These are phyloP conservation scores for Synergus itoensis DNA, from an alignment of 2,888 invertebrate species.

Conservation along the genomic window DNA sequence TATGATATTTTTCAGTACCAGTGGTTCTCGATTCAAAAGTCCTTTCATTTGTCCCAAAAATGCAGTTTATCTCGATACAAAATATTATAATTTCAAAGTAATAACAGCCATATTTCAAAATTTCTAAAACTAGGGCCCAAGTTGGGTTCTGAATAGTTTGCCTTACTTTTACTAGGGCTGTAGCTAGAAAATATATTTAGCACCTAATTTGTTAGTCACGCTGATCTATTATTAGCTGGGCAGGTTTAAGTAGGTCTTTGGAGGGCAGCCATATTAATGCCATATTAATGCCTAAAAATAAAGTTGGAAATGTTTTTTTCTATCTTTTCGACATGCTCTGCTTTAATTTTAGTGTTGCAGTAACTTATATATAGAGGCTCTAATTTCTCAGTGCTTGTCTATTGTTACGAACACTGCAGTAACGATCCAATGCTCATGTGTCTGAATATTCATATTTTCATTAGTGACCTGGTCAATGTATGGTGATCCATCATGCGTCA, in stretches of 20 bases:
- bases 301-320: too few relatives aligned
- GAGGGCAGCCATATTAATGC: too few relatives aligned
- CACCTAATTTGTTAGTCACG: too few relatives aligned
- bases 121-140: background rate
- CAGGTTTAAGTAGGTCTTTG: too few relatives aligned
- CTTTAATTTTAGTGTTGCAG: background rate
- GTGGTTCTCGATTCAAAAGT: background rate
- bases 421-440: slow-evolving; percentile 41
- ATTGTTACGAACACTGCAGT: slow-evolving; percentile 49
- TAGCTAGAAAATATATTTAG: too few relatives aligned
- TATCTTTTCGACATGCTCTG: background rate
- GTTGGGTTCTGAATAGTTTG: too few relatives aligned
- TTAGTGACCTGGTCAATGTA: slow-evolving; percentile 59
- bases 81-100: too few relatives aligned
- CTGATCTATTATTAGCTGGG: too few relatives aligned
- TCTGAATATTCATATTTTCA: slow-evolving; percentile 69
- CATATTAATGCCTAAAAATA: too few relatives aligned
- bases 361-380: background rate
- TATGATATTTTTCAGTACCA: background rate
- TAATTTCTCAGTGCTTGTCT: slow-evolving; percentile 12
- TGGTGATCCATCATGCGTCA: slow-evolving; percentile 55
- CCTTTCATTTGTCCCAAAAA: background rate
- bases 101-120: background rate
- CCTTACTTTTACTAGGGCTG: too few relatives aligned
- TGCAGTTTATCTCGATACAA: background rate